Evolutionary conservation across 1,140 invertebrate genomes (phyloP).

Genomic region (Anastatus disparis): DNA sequence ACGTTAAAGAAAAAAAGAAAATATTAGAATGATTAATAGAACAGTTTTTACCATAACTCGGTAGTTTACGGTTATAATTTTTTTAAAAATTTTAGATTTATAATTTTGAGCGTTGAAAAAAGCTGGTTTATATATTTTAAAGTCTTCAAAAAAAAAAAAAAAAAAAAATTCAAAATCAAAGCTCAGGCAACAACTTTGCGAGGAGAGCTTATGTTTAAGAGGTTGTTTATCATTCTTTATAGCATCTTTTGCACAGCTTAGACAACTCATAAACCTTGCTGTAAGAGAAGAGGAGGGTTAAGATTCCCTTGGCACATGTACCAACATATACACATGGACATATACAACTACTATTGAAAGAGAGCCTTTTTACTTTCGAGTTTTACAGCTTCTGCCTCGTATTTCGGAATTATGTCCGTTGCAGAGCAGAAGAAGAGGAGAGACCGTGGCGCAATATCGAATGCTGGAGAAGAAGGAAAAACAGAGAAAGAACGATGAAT

Average conservation of each 20-base stretch:
- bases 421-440: too few relatives aligned
- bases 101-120: too few relatives aligned
- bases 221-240: slow-evolving; percentile 36
- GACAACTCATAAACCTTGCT: slow-evolving; percentile 32
- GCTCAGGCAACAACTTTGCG: background rate
- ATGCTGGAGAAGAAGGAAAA: slow-evolving; percentile 8
- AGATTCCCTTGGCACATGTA: background rate
- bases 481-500: slow-evolving; percentile 4
- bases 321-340: background rate
- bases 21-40: too few relatives aligned
- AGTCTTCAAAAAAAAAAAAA: too few relatives aligned
- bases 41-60: too few relatives aligned
- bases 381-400: slow-evolving; percentile 37
- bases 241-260: slow-evolving; percentile 19
- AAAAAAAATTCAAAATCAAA: slow-evolving; percentile 8
- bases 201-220: slow-evolving; percentile 9
- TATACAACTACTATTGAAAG: slow-evolving; percentile 7
- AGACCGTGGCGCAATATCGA: slow-evolving; percentile 35
- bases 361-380: slow-evolving; percentile 25
- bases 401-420: slow-evolving; percentile 39
- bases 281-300: too few relatives aligned
- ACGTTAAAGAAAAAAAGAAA: too few relatives aligned
- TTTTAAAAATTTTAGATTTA: too few relatives aligned
- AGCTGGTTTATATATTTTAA: too few relatives aligned
- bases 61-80: too few relatives aligned